These are phyloP conservation scores for Exaiptasia diaphana DNA, from an alignment of 64 coral and sea anemone species.

Conservation along the genomic window DNA sequence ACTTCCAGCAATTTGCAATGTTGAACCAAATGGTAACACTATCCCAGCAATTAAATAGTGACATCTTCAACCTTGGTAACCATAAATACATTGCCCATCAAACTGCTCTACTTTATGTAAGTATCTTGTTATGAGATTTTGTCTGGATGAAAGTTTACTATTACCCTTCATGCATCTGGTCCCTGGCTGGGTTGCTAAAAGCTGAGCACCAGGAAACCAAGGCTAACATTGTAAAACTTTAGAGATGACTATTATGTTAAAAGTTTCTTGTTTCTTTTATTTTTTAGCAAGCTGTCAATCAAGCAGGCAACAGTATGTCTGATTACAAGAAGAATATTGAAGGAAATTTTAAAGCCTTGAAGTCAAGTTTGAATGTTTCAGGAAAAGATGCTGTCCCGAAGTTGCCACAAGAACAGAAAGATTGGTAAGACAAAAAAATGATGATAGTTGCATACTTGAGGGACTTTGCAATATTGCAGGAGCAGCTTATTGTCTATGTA, in stretches of 20 bases:
- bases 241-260: too few species aligned
- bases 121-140: too few species aligned
- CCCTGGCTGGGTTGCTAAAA: too few species aligned
- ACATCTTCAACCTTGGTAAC: conserved; percentile 84
- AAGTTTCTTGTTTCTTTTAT: conserved; percentile 7
- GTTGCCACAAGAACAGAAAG: conserved; percentile 85
- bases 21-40: conserved; percentile 89
- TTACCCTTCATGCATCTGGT: too few species aligned
- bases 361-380: conserved; percentile 58
- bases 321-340: conserved; percentile 91
- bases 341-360: conserved; percentile 86
- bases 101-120: conserved; percentile 88
- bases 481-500: too few species aligned
- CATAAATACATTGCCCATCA: conserved; percentile 98
- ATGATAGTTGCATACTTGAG: too few species aligned
- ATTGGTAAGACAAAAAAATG: conserved; percentile 67
- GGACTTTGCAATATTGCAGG: too few species aligned
- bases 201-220: too few species aligned
- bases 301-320: conserved; percentile 46
- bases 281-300: conserved; percentile 87
- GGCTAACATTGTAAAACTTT: too few species aligned
- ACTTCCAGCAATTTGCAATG: conserved; percentile 83
- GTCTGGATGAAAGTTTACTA: too few species aligned
- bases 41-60: conserved; percentile 83
- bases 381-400: conserved; percentile 84